Evolutionary conservation across 2,888 invertebrate genomes (phyloP).

Genomic region (Hypsopygia costalis): DNA sequence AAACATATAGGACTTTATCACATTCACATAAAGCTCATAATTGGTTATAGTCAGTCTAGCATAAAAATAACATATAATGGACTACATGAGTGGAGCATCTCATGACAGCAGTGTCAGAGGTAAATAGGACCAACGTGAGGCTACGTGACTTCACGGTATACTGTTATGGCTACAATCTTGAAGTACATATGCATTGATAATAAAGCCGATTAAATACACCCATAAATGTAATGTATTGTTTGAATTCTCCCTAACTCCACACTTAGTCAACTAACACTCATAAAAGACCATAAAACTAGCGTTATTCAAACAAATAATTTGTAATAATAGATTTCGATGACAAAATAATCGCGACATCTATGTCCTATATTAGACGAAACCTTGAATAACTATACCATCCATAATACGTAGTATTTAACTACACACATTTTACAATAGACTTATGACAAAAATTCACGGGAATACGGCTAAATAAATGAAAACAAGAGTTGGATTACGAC

Average conservation of each 20-base stretch:
- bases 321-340: slow-evolving; percentile 10
- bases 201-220: slow-evolving; percentile 2
- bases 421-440: slow-evolving; percentile 8
- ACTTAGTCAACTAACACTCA: neutral
- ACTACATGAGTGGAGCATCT: neutral
- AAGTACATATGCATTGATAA: neutral
- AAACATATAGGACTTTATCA: neutral
- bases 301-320: too few species aligned
- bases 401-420: slow-evolving; percentile 16
- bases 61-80: neutral
- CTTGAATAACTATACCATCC: too few species aligned
- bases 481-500: slow-evolving; percentile 67
- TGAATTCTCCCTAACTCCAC: too few species aligned
- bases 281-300: neutral
- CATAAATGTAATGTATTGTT: neutral
- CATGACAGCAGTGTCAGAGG: neutral
- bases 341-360: slow-evolving; percentile 14
- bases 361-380: too few species aligned
- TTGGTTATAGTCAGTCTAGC: neutral
- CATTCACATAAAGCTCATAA: neutral
- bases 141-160: slow-evolving; percentile 11
- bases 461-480: slow-evolving; percentile 49
- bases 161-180: slow-evolving; percentile 7
- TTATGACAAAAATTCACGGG: slow-evolving; percentile 20
- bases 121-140: slow-evolving; percentile 4